These are phyloP conservation scores for Cephus cinctus DNA, from an alignment of 1,140 invertebrate genomes.

Conservation along the genomic window DNA sequence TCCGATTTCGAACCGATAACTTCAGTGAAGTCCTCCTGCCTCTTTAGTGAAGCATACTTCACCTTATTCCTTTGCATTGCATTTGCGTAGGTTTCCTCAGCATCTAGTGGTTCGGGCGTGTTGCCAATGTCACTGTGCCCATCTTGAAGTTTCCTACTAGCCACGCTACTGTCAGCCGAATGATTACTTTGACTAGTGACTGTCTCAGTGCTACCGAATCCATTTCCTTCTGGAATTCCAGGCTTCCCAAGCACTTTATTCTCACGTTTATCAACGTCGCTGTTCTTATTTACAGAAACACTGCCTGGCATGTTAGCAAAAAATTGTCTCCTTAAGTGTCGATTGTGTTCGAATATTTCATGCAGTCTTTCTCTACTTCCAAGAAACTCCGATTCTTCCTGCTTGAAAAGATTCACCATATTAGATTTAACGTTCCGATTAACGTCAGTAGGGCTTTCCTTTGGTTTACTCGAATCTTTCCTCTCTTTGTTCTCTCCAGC, in stretches of 20 bases:
- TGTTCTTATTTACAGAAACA: not conserved
- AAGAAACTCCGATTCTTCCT: slow-evolving; percentile 23
- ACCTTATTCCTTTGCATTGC: no score
- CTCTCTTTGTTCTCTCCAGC: not conserved
- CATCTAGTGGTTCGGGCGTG: slow-evolving; percentile 29
- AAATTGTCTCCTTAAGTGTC: slow-evolving; percentile 45
- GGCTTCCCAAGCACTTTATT: slow-evolving; percentile 12
- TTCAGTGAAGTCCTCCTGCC: no score
- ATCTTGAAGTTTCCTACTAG: slow-evolving; percentile 31
- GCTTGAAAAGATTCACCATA: no score
- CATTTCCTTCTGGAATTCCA: slow-evolving; percentile 13
- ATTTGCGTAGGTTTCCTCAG: not conserved
- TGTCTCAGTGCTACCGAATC: slow-evolving; percentile 53
- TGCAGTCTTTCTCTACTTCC: slow-evolving; percentile 46
- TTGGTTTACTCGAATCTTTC: not conserved
- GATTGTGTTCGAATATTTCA: slow-evolving; percentile 52
- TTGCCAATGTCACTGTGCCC: slow-evolving; percentile 37
- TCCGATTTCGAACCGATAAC: no score
- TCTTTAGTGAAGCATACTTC: no score
- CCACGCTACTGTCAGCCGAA: slow-evolving; percentile 43
- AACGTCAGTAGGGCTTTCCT: not conserved
- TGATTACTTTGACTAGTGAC: slow-evolving; percentile 51
- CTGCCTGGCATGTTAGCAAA: slow-evolving; percentile 33
- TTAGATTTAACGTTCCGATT: no score
- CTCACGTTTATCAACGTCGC: not conserved